Evolutionary conservation across 2,888 invertebrate genomes (phyloP).

Genomic region (Girardia tigrina): DNA sequence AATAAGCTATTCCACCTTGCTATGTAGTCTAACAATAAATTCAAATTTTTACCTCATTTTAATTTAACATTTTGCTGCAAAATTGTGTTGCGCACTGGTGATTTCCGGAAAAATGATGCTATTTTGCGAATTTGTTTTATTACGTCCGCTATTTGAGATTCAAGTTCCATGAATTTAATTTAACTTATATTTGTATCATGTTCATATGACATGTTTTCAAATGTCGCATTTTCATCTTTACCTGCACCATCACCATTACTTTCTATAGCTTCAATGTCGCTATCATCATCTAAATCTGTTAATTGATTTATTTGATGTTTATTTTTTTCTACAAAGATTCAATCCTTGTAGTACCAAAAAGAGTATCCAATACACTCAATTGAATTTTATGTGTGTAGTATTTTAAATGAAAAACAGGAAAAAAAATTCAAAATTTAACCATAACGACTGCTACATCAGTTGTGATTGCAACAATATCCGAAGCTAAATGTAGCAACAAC

Average conservation of each 20-base stretch:
- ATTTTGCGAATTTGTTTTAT: too few relatives aligned
- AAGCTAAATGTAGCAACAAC: too few relatives aligned
- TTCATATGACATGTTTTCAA: conserved; percentile 8
- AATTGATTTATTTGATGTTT: neutral
- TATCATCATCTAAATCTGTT: neutral
- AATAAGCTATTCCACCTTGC: too few relatives aligned
- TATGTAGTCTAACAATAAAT: too few relatives aligned
- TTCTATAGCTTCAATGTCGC: conserved; percentile 13
- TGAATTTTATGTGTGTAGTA: neutral
- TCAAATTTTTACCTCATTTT: too few relatives aligned
- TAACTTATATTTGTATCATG: neutral
- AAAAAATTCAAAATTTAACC: neutral
- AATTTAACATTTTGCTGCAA: too few relatives aligned
- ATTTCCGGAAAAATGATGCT: too few relatives aligned
- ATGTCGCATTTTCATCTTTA: neutral
- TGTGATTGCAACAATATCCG: neutral
- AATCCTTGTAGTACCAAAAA: neutral
- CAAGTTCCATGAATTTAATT: too few relatives aligned
- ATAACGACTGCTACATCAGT: conserved; percentile 20
- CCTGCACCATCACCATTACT: neutral
- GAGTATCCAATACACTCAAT: neutral
- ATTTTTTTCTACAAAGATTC: neutral
- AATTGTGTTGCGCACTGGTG: too few relatives aligned
- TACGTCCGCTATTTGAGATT: too few relatives aligned
- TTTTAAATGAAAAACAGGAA: neutral